Percentiles rank a stretch among this genome's conserved stretches.
Conservation (phyloP, 2,888 invertebrate genomes). For the Arenicola marina region DNA sequence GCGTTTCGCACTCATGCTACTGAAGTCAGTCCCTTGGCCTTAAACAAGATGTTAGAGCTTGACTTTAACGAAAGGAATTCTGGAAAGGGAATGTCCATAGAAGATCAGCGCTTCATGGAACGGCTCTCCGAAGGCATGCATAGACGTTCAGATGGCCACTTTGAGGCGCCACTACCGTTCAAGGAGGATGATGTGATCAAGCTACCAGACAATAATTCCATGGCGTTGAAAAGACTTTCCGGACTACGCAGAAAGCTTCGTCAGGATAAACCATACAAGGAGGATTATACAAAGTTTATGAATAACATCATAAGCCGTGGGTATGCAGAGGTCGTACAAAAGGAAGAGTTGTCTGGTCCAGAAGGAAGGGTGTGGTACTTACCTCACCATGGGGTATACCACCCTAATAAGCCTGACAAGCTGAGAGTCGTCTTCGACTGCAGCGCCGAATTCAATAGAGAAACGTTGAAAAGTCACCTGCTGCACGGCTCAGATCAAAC, state of each 20-base stretch:
- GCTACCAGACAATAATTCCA: conserved; percentile 11
- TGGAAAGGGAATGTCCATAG: neutral
- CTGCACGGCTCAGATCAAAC: conserved; percentile 8
- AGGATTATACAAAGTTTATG: neutral
- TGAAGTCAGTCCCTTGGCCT: neutral
- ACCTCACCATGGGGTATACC: conserved; percentile 6
- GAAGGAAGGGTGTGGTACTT: conserved; percentile 4
- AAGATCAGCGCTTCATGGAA: neutral
- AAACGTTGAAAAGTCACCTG: neutral
- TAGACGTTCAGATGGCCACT: conserved; percentile 13
- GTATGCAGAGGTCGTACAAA: neutral
- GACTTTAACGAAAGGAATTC: neutral
- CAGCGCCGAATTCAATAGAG: neutral
- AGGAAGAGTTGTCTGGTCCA: neutral
- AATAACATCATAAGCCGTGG: conserved; percentile 4
- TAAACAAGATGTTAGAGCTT: conserved; percentile 2
- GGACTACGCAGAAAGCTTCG: conserved; percentile 6
- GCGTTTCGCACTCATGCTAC: neutral
- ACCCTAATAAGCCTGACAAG: neutral
- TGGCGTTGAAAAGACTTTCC: conserved; percentile 1
- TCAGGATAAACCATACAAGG: neutral
- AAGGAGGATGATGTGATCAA: neutral
- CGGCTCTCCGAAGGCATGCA: neutral
- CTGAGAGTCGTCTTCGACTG: conserved; percentile 3
- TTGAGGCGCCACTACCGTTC: conserved; percentile 18